phyloP scores from a whole-genome alignment of 2,113 vertebrate species.

The Mungos mungo region DNA sequence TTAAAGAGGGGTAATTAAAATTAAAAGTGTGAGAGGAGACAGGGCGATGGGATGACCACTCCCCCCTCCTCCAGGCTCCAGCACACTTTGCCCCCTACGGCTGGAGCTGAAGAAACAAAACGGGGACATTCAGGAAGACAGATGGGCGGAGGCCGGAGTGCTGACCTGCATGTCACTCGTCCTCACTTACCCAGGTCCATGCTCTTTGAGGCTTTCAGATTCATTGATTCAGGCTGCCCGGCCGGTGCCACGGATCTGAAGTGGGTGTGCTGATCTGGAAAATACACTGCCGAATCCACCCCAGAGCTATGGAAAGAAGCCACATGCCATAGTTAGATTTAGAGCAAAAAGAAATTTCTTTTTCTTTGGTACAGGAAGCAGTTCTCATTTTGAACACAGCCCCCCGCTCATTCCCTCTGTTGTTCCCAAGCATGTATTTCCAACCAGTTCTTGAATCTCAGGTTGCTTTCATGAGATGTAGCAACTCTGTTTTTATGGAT shows the following conservation, averaged over 20 bases:
- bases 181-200: slow-evolving; percentile 95
- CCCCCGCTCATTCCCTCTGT: background rate
- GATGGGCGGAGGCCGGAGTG: slow-evolving; percentile 59
- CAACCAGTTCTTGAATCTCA: slow-evolving; percentile 58
- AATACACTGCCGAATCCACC: slow-evolving; percentile 80
- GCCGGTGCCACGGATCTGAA: slow-evolving; percentile 82
- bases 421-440: slow-evolving; percentile 43
- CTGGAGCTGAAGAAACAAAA: slow-evolving; percentile 73
- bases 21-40: slow-evolving; percentile 48
- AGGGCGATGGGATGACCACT: background rate
- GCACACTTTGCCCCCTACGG: slow-evolving; percentile 45
- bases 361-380: slow-evolving; percentile 21
- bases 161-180: slow-evolving; percentile 65
- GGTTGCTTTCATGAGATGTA: slow-evolving; percentile 60
- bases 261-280: slow-evolving; percentile 84
- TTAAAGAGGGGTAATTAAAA: slow-evolving; percentile 52
- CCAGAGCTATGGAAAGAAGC: slow-evolving; percentile 77
- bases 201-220: slow-evolving; percentile 96
- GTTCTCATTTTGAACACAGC: background rate
- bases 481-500: slow-evolving; percentile 50
- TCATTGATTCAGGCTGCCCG: slow-evolving; percentile 89
- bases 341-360: background rate
- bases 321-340: slow-evolving; percentile 52
- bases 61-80: background rate
- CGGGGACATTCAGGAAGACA: slow-evolving; percentile 64